Evolutionary conservation across 53 echinoderm and acorn worm genomes (phyloP), one percentile per base, ranked within the genome.

Genomic region (Holothuria leucospilota): DNA sequence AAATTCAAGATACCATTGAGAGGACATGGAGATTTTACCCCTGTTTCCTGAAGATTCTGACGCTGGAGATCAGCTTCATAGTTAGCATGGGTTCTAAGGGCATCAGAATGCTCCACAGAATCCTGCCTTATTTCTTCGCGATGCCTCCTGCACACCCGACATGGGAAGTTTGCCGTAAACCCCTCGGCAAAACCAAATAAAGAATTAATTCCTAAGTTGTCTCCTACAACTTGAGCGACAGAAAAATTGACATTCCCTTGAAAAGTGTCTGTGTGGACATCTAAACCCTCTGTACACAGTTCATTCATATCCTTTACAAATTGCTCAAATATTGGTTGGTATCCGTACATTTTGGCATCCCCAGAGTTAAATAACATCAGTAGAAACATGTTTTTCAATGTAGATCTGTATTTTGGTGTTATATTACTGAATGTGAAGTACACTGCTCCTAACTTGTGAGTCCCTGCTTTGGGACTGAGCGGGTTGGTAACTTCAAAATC

Each of bases 371-470:
- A 92, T 59, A 87, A 21, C 69, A 84, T 77, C 20, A 87, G 20
- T 15, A 91, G 20, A 75, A 78, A 87, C 42, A 91, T 87, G 62
- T 87, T 85, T 3, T 25, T 64, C 41, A 92, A 29, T 8, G 82
- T 38, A 53, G 88, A 92, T 39, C 89, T 84, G 26, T 85, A 85
- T 27, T 82, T 89, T 6, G 92, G 92, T 29, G 38, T 88, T 26
- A 88, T 9, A 85, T 87, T 91, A 4, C 39, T 77, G 18, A 89
- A 20, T 23, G 80, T 85, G 59, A 88, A 92, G 71, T 92, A 92
- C 5, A 92, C 81, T 16, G 34, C 92, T 64, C 86, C 82, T 29
- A 92, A 21, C 41, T 89, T 92, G 34, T 88, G 86, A 28, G 71
- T 79, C 16, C 90, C 86, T 52, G 90, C 80, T 46, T 81, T 86